Evolutionary conservation across 2,888 invertebrate species (phyloP), one percentile per base, ranked within the genome.

Genomic region (Cantharis rufa): DNA sequence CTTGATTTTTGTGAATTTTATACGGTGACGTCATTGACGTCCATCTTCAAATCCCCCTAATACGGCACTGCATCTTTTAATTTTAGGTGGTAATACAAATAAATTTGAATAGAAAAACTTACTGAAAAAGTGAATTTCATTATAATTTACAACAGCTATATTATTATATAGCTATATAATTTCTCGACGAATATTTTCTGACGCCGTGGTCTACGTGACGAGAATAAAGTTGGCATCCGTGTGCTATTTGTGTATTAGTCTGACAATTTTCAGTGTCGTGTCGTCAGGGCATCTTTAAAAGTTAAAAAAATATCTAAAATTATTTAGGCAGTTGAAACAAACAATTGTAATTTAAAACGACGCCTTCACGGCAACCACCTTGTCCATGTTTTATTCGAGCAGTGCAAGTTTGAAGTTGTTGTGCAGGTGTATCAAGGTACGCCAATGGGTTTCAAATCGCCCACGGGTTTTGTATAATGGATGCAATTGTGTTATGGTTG

Each of bases 181-280:
- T 81, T 82, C 78, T 81, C 79, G 79, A 80, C 78, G 77, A 78
- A 71, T 68, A 21, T 66, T 21, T 15, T 66, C 13, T 21, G 16
- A 18, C n/a, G 18, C 16, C 16, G 24, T 69, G 77, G 80, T 79
- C 76, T 80, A 80, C 80, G 80, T 80, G 80, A 80, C 80, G 63
- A 75, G 70, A 68, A 28, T 71, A 74, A 80, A 66, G 75, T 71
- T 77, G 77, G 74, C 71, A 32, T n/a, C n/a, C 3, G 16, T 77
- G 68, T 71, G 28, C 13, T 66, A 18, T 24, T 24, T 24, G 24
- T 24, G 24, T 24, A 24, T 78, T 80, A 76, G 79, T 11, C 9
- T 48, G 15, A 13, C 15, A 21, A 62, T 15, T 7, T 18, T 66
- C 81, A 79, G 76, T 74, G 75, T 78, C 72, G 79, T 69, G 24